These are phyloP conservation scores for Drosophila nigrodunni DNA, from an alignment of 1,140 invertebrate genomes.

Conservation along the genomic window DNA sequence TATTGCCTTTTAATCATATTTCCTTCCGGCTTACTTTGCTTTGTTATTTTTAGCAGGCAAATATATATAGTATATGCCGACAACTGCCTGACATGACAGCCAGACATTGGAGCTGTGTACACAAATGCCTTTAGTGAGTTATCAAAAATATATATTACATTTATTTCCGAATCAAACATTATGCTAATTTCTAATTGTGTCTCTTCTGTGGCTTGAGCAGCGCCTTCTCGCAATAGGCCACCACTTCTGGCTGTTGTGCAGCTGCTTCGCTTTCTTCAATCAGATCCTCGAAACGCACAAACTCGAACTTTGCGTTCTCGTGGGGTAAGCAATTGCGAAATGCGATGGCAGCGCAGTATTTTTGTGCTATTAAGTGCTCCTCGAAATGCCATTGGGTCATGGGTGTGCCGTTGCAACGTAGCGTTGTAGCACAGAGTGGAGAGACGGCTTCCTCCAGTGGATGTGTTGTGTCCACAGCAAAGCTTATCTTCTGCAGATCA, in stretches of 20 bases:
- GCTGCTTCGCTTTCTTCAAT: conserved; percentile 78
- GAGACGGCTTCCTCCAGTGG: conserved; percentile 84
- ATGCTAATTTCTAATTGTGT: conserved; percentile 31
- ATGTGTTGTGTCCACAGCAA: conserved; percentile 87
- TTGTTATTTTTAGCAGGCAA: conserved; percentile 62
- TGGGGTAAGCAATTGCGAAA: conserved; percentile 77
- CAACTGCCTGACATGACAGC: conserved; percentile 29
- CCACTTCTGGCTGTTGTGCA: conserved; percentile 85
- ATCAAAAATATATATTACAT: conserved; percentile 17
- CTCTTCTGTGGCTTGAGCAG: conserved; percentile 66
- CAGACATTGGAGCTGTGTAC: conserved; percentile 7
- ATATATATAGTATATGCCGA: conserved; percentile 25
- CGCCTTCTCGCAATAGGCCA: conserved; percentile 85
- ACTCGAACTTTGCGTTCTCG: conserved; percentile 78
- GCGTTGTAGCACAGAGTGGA: conserved; percentile 88
- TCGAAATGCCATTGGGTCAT: conserved; percentile 92
- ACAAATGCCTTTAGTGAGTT: neutral
- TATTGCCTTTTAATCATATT: conserved; percentile 70
- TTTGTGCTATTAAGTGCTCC: conserved; percentile 92
- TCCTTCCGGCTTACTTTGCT: conserved; percentile 67
- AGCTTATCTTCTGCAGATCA: conserved; percentile 90
- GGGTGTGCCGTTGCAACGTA: conserved; percentile 88
- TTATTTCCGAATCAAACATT: conserved; percentile 32
- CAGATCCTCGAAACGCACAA: conserved; percentile 86
- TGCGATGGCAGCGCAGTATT: conserved; percentile 93